Evolutionary conservation across 2,797 vertebrate species (phyloP).

Genomic region (Danio kyathit): DNA sequence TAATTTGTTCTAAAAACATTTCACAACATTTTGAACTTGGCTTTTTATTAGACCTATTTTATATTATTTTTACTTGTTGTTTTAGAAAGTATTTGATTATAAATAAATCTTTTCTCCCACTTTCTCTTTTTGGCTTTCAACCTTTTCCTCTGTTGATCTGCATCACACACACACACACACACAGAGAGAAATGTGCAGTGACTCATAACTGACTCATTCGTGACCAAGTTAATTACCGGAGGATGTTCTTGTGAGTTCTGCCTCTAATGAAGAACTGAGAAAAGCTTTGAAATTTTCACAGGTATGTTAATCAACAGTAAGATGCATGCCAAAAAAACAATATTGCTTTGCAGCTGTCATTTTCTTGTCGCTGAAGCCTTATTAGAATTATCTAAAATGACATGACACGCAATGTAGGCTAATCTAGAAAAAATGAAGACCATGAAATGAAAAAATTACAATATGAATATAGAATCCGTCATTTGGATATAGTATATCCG

Average conservation of each 20-base stretch:
- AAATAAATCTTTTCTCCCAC: neutral
- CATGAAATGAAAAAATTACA: neutral
- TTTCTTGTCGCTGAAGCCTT: neutral
- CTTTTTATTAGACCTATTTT: too few species aligned
- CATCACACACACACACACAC: neutral
- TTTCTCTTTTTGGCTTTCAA: neutral
- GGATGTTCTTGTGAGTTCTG: slow-evolving; percentile 19
- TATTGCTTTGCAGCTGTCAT: neutral
- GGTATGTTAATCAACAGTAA: neutral
- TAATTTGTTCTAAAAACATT: too few species aligned
- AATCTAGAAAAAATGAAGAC: neutral
- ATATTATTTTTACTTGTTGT: neutral
- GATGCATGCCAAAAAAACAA: neutral
- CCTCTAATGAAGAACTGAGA: slow-evolving; percentile 3
- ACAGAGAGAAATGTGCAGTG: neutral
- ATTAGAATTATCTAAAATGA: neutral
- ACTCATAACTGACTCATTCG: slow-evolving; percentile 43
- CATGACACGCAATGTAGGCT: neutral
- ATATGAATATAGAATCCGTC: neutral
- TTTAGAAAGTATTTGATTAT: neutral
- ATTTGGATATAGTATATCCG: neutral
- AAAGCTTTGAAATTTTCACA: slow-evolving; percentile 22
- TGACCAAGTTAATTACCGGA: slow-evolving; percentile 38
- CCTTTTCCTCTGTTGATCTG: slow-evolving; percentile 9
- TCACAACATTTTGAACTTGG: too few species aligned